These are phyloP conservation scores for Chromoteleia sp. DNA, from an alignment of 2,888 invertebrate genomes.

Conservation along the genomic window DNA sequence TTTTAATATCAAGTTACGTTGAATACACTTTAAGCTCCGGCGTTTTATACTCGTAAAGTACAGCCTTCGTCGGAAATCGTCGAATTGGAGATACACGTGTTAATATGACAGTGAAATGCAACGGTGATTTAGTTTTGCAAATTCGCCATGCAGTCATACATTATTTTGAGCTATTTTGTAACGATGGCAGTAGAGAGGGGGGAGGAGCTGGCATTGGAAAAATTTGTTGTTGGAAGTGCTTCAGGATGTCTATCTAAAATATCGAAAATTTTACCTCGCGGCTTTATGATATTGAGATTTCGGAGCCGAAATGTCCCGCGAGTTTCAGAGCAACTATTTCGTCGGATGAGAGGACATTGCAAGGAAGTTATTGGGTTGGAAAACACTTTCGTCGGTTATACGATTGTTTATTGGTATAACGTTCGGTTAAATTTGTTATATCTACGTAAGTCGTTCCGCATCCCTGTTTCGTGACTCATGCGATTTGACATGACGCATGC, in stretches of 20 bases:
- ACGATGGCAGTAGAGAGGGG: background rate
- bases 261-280: slow-evolving; percentile 13
- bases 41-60: slow-evolving; percentile 53
- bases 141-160: no score
- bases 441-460: no score
- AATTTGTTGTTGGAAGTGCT: background rate
- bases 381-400: background rate
- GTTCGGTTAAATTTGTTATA: no score
- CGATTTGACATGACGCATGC: background rate
- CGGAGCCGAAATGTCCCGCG: background rate
- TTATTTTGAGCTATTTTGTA: no score
- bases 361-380: slow-evolving; percentile 25
- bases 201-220: background rate
- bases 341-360: slow-evolving; percentile 2
- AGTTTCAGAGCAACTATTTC: slow-evolving; percentile 10
- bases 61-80: slow-evolving; percentile 51
- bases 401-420: no score
- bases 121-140: no score
- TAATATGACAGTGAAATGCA: no score
- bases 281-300: slow-evolving; percentile 17
- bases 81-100: slow-evolving; percentile 37
- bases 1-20: slow-evolving; percentile 70
- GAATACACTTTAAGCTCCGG: slow-evolving; percentile 68
- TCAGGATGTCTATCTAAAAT: no score
- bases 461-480: no score